Evolutionary conservation across 2,888 invertebrate genomes (phyloP), one percentile per base, ranked within the genome.

Genomic region (Agrochola circellaris): DNA sequence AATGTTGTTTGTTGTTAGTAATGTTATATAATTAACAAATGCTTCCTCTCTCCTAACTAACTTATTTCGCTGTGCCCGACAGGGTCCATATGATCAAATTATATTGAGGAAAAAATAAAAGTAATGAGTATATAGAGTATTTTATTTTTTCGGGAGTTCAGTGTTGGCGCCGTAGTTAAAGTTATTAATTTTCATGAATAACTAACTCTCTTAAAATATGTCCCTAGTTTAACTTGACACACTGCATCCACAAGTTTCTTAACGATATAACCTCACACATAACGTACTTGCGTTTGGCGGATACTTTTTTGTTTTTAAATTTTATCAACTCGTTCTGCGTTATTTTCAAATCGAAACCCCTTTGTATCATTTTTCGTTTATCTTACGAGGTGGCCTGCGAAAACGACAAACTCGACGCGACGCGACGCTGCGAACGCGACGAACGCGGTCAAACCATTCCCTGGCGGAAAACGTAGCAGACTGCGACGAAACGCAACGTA

Each of bases 371-470:
- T 68, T 65, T 72, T 8, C 38, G 17, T 73, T 54, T 73, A 23
- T 73, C 72, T 68, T 42, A 73, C 38, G 74, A 73, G 74, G 74
- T 74, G 26, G 26, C 73, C 73, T n/a, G 73, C 38, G 23, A 60
- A 60, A 23, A 11, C 48, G 60, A 73, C 73, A 17, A 38, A 38
- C 48, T 6, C 56, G 38, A 30, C 58, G 34, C 26, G 60, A 73
- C 48, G 2, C 13, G 38, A 60, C 3, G 74, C 74, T 8, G 73
- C 26, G 26, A 0, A 60, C 74, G 17, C 60, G 74, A 26, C 73
- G 26, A 5, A 73, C 38, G 23, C 60, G 74, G 0, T 60, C 74
- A 9, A 61, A 60, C 38, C 60, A 38, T 51, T 26, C 73, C 23
- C 73, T 26, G 58, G 38, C 48, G 48, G 23, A 15, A 8, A 51